Evolutionary conservation across 2,888 invertebrate species (phyloP).

Genomic region (Peribatodes rhomboidaria): DNA sequence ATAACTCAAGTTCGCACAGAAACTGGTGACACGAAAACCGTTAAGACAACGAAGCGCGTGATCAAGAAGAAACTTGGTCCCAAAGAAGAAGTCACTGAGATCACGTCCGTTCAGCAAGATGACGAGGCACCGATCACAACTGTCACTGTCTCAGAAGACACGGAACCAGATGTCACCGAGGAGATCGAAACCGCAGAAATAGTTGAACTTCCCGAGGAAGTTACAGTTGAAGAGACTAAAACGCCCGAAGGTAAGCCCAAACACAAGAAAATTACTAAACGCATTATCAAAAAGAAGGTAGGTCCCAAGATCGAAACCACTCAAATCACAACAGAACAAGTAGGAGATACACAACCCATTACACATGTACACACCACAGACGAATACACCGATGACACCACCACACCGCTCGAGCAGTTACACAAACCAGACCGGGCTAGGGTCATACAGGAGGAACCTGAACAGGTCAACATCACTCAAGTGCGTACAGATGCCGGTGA

Average conservation of each 20-base stretch:
- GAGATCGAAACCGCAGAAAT: neutral
- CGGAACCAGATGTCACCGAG: neutral
- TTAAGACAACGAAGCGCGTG: neutral
- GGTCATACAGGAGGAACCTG: neutral
- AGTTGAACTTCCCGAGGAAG: neutral
- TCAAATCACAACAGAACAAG: constrained; percentile 72
- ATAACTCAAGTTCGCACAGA: neutral
- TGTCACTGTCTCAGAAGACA: neutral
- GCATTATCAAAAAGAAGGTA: constrained; percentile 74
- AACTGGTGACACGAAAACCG: neutral
- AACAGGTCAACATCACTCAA: neutral
- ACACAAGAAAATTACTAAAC: constrained; percentile 39
- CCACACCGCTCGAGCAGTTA: constrained; percentile 14
- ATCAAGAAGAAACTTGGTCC: neutral
- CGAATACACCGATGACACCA: constrained; percentile 61
- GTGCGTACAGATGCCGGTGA: neutral
- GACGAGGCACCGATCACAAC: neutral
- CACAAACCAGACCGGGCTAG: neutral
- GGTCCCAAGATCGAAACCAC: constrained; percentile 76
- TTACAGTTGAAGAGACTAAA: neutral
- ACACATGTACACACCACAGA: neutral
- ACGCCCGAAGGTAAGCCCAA: neutral
- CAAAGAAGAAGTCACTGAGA: neutral
- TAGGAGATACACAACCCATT: neutral
- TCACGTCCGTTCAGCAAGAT: neutral